Base-by-base conservation (phyloP, 1,140 invertebrate genomes). In the Nephotettix cincticeps region DNA sequence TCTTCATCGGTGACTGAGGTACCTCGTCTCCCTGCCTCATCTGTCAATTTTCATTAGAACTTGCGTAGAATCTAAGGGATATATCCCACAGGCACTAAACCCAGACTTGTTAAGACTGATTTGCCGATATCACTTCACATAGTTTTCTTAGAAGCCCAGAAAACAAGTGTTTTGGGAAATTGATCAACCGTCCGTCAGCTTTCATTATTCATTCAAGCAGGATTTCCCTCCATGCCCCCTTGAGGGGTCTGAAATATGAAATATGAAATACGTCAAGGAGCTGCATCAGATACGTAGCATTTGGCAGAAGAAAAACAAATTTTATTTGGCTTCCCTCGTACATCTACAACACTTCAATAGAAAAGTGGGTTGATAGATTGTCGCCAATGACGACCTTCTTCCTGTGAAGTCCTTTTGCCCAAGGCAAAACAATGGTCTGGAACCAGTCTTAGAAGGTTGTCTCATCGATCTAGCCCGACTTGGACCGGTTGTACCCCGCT, bases 261-360 rank as follows among this genome's bases (percentile, higher is more conserved):
- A 82, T n/a, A n/a, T n/a, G n/a, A n/a, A n/a, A n/a, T n/a, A n/a
- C 77, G 73, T 84, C 80, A 17, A 83, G 70, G 6, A 82, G 80
- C n/a, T n/a, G n/a, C n/a, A n/a, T n/a, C n/a, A n/a, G n/a, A n/a
- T n/a, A n/a, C n/a, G n/a, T n/a, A 70, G 75, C 72, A 73, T 83
- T 82, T 6, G 79, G 72, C n/a, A 80, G 79, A 9, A 83, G 75
- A 45, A 75, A 79, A 11, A 81, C 61, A 69, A 83, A 79, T 11
- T 67, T 64, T n/a, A 82, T 79, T 58, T 80, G 71, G 54, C 81
- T 76, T 75, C 77, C 69, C 56, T 73, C 47, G 30, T 78, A 80
- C 9, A 61, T 4, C 40, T 77, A 71, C 11, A 81, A 72, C 9
- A 81, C 19, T 32, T 80, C 63, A 13, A 75, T 2, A 36, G 71